phyloP scores from a whole-genome alignment of 1,140 invertebrate species.

The Chelonus insularis region DNA sequence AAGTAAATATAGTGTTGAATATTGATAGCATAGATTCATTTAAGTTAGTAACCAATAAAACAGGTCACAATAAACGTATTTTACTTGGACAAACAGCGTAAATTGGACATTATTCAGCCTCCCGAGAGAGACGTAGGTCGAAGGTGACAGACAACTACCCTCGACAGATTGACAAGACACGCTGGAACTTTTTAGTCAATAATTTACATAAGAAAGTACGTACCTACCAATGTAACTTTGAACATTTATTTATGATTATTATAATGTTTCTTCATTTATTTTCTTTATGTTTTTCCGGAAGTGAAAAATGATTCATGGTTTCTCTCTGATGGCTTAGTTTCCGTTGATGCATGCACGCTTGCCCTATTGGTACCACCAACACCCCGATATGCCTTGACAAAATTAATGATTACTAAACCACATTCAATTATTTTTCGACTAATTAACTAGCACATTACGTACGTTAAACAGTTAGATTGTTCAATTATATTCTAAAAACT shows the following conservation, averaged over 20 bases:
- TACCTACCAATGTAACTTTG: neutral
- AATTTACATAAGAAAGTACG: neutral
- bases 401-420: neutral
- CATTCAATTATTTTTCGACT: neutral
- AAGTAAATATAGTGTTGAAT: conserved; percentile 51
- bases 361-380: conserved; percentile 5
- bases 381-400: neutral
- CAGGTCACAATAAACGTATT: neutral
- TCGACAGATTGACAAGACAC: conserved; percentile 3
- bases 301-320: conserved; percentile 6
- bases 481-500: neutral
- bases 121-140: conserved; percentile 1
- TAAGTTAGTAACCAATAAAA: conserved; percentile 8
- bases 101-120: conserved; percentile 1
- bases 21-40: neutral
- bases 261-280: neutral
- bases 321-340: neutral
- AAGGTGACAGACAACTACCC: conserved; percentile 23
- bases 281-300: too few relatives aligned
- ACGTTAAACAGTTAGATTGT: too few relatives aligned
- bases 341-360: neutral
- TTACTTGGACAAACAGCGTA: neutral
- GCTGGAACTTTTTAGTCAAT: neutral
- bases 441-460: neutral
- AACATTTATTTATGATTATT: neutral